These are phyloP conservation scores for Polyommatus iphigenia DNA, from an alignment of 2,888 invertebrate genomes.

Conservation along the genomic window DNA sequence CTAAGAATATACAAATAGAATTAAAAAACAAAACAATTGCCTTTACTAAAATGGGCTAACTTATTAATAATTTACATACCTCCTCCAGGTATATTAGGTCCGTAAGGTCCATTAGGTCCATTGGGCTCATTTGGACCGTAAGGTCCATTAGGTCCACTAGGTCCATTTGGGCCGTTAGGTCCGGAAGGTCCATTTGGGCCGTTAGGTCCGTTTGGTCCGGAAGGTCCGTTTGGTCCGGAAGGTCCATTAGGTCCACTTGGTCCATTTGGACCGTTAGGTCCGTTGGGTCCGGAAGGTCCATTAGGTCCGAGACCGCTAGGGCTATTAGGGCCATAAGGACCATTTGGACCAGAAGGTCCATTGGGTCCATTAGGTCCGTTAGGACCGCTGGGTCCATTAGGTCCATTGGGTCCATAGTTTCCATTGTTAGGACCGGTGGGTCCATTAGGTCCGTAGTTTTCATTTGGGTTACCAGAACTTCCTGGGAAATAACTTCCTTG, in stretches of 20 bases:
- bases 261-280: slow-evolving; percentile 34
- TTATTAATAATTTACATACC: not conserved
- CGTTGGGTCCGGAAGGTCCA: slow-evolving; percentile 38
- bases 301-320: slow-evolving; percentile 48
- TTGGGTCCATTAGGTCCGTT: slow-evolving; percentile 48
- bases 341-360: slow-evolving; percentile 50
- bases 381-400: slow-evolving; percentile 38
- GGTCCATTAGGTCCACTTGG: slow-evolving; percentile 45
- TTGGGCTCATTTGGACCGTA: slow-evolving; percentile 46
- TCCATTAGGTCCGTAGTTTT: slow-evolving; percentile 48
- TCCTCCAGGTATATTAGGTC: slow-evolving; percentile 44
- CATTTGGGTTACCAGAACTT: not conserved
- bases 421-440: slow-evolving; percentile 55
- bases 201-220: slow-evolving; percentile 44
- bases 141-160: slow-evolving; percentile 47
- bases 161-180: slow-evolving; percentile 35
- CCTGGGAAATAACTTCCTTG: slow-evolving; percentile 4
- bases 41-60: too few species aligned
- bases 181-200: slow-evolving; percentile 41
- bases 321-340: slow-evolving; percentile 45
- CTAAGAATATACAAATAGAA: not conserved
- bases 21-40: not conserved
- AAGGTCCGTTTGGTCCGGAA: slow-evolving; percentile 49
- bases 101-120: slow-evolving; percentile 43
- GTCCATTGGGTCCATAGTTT: slow-evolving; percentile 48